Base-by-base conservation (phyloP, 2,797 vertebrate species). In the Gymnothorax javanicus region DNA sequence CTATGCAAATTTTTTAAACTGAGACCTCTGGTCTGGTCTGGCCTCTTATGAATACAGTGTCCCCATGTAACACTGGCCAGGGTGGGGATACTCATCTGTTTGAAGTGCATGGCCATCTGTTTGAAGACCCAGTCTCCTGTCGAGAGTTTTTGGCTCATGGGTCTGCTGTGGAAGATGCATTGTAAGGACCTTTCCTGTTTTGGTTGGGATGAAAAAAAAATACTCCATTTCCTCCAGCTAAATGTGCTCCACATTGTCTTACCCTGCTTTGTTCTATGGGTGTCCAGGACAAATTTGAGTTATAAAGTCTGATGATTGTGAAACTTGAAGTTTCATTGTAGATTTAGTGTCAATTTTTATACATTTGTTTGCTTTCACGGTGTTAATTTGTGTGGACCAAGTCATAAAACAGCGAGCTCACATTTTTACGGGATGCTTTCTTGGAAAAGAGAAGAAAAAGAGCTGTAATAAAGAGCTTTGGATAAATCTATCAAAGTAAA, bases 161-260 rank as follows among this genome's bases (percentile, higher is more conserved):
- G 43, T 79, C 43, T 23, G 17, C 79, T 56, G 54, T 23, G 77
- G 60, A 84, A 71, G 77, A 75, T 75, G 84, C 83, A 54, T 88
- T 88, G 88, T 87, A 89, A 85, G 89, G 89, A 90, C 90, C 85
- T 91, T 60, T 59, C 91, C 90, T 91, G 91, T 90, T 89, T 87
- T 90, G 82, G 85, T 62, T 82, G 60, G 56, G 56, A n/a, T n/a
- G n/a, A 79, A 84, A 87, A 60, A 85, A 88, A 87, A 67, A 86
- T 83, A 58, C 84, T 87, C 84, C 15, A 87, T 67, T 91, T 92
- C 88, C 87, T 88, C 50, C 88, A 86, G 83, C 86, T 89, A 88
- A 90, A 90, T 86, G 89, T 87, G 85, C 87, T 71, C 52, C 17
- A 27, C 71, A 89, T 89, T 89, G 69, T 89, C 57, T 89, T 84